phyloP scores from a whole-genome alignment of 2,888 invertebrate genomes.

The Enchytraeus crypticus region DNA sequence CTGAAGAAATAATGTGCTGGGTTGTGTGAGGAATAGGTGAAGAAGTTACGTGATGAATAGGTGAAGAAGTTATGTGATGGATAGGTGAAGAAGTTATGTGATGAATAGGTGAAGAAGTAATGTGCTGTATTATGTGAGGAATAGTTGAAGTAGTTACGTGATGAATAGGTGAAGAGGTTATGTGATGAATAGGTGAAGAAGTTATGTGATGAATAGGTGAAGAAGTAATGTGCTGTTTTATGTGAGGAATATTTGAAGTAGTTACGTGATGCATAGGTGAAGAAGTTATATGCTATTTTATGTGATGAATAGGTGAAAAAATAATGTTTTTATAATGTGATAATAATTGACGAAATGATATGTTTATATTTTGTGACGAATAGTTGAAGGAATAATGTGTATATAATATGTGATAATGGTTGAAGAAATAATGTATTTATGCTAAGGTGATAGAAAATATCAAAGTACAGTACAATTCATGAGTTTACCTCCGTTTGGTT shows the following conservation, averaged over 20 bases:
- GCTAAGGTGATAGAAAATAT: too few relatives aligned
- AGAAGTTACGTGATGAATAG: slow-evolving; percentile 34
- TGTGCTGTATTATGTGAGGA: too few relatives aligned
- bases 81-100: slow-evolving; percentile 26
- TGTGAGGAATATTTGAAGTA: background rate
- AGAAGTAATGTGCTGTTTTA: background rate
- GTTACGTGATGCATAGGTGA: slow-evolving; percentile 36
- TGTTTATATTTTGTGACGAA: too few relatives aligned
- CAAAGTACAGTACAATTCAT: too few relatives aligned
- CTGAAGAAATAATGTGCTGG: background rate
- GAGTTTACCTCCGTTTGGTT: too few relatives aligned
- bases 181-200: slow-evolving; percentile 30
- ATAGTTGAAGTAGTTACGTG: slow-evolving; percentile 34
- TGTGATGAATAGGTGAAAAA: background rate
- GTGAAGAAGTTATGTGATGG: slow-evolving; percentile 32
- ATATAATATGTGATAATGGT: too few relatives aligned
- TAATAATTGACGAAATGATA: too few relatives aligned
- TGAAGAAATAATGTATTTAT: too few relatives aligned
- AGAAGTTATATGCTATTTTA: slow-evolving; percentile 25
- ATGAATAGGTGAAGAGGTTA: slow-evolving; percentile 31
- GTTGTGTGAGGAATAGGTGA: background rate
- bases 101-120: background rate
- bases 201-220: slow-evolving; percentile 1
- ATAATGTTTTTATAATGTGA: too few relatives aligned
- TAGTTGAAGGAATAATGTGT: too few relatives aligned